Evolutionary conservation across 2,888 invertebrate genomes (phyloP).

Genomic region (Scotopteryx bipunctaria): DNA sequence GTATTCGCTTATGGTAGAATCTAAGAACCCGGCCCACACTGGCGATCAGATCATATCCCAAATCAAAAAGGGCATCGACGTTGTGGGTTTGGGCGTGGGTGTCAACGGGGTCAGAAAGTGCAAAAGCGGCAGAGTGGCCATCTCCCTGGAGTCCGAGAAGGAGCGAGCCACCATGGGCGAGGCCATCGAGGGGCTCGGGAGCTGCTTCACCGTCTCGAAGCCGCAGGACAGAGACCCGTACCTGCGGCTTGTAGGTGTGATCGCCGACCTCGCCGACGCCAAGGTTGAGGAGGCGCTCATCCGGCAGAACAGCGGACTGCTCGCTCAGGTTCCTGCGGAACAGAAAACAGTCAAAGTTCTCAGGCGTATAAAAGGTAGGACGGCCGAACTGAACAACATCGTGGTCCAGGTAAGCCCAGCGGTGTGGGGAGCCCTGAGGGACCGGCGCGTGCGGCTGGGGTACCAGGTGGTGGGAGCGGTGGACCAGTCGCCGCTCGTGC

Average conservation of each 20-base stretch:
- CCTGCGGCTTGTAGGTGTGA: neutral
- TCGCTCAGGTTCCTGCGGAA: neutral
- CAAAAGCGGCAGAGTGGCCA: neutral
- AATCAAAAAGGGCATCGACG: neutral
- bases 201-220: neutral
- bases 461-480: constrained; percentile 4
- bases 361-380: neutral
- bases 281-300: neutral
- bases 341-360: neutral
- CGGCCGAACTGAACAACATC: neutral
- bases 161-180: neutral
- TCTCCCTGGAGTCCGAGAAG: neutral
- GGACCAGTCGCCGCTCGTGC: constrained; percentile 9
- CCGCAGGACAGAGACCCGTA: neutral
- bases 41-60: neutral
- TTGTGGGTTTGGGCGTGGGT: neutral
- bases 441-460: constrained; percentile 1
- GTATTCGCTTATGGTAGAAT: neutral
- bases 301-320: neutral
- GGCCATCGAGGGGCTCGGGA: neutral
- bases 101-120: neutral
- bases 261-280: neutral
- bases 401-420: neutral
- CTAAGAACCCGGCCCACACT: neutral
- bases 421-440: neutral